These are phyloP conservation scores for Sturnus vulgaris DNA, from an alignment of 2,113 vertebrate species.

Conservation along the genomic window DNA sequence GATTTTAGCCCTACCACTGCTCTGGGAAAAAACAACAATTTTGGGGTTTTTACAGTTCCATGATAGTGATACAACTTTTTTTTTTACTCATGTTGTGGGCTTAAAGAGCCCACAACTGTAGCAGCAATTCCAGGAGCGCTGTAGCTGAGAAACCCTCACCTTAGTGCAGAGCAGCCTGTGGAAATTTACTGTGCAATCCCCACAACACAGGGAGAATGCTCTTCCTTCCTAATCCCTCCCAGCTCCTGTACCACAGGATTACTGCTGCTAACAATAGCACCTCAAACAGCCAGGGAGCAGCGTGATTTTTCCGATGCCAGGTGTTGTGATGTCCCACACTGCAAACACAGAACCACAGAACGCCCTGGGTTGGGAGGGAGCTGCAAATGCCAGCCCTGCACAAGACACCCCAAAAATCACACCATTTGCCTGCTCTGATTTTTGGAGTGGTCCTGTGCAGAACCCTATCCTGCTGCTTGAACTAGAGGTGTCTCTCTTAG, in stretches of 20 bases:
- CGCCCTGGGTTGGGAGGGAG: fast-evolving
- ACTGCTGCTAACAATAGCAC: slow-evolving; percentile 32
- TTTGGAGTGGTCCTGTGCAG: background rate
- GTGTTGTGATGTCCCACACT: background rate
- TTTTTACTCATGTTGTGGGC: background rate
- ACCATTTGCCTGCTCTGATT: background rate
- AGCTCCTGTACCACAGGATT: background rate
- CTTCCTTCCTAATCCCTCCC: slow-evolving; percentile 28
- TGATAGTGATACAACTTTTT: background rate
- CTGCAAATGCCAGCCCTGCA: background rate
- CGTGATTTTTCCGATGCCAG: fast-evolving
- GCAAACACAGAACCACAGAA: background rate
- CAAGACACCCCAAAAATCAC: background rate
- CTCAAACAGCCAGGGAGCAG: background rate
- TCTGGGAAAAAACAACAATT: background rate
- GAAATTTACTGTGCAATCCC: slow-evolving; percentile 32
- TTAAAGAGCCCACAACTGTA: background rate
- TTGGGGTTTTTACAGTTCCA: background rate
- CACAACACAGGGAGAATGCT: background rate
- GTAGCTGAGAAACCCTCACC: background rate
- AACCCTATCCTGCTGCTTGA: background rate
- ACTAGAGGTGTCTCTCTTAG: background rate
- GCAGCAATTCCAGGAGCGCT: background rate
- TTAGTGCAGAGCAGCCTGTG: background rate
- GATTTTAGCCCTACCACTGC: background rate